Percentiles rank a stretch among this genome's conserved stretches.
These are phyloP conservation scores for Diploptera punctata DNA, from an alignment of 2,888 invertebrate genomes.

Conservation along the genomic window DNA sequence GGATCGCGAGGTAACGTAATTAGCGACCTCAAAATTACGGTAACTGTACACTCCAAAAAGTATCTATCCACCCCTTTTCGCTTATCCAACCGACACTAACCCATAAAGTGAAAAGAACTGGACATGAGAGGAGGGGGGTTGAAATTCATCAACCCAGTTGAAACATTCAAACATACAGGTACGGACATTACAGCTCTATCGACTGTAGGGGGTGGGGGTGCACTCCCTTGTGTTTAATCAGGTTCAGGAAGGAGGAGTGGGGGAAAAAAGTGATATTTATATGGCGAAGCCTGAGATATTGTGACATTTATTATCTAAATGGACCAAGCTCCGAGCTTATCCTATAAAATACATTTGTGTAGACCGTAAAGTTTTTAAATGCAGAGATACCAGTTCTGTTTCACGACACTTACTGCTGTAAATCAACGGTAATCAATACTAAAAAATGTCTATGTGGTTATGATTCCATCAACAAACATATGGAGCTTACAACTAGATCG, in stretches of 20 bases:
- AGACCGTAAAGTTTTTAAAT: too few relatives aligned
- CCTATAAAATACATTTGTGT: not conserved
- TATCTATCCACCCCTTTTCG: slow-evolving; percentile 14
- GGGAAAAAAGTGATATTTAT: slow-evolving; percentile 6
- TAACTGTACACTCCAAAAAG: slow-evolving; percentile 31
- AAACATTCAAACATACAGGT: slow-evolving; percentile 16
- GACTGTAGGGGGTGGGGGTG: not conserved
- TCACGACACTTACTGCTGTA: too few relatives aligned
- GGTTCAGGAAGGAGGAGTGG: not conserved
- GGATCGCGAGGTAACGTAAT: slow-evolving; percentile 30
- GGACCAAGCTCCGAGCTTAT: not conserved
- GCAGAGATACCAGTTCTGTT: too few relatives aligned
- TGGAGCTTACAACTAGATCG: too few relatives aligned
- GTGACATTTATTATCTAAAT: slow-evolving; percentile 12
- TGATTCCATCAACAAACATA: too few relatives aligned
- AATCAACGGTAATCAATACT: too few relatives aligned
- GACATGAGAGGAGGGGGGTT: not conserved
- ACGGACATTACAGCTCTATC: not conserved
- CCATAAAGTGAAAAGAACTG: not conserved
- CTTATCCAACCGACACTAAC: slow-evolving; percentile 9
- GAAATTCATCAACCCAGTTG: not conserved
- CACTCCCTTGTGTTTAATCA: not conserved
- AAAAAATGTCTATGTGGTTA: too few relatives aligned
- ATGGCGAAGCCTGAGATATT: not conserved
- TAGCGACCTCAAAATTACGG: slow-evolving; percentile 29